phyloP scores from a whole-genome alignment of 2,113 vertebrate species.

The Rallus limicola region DNA sequence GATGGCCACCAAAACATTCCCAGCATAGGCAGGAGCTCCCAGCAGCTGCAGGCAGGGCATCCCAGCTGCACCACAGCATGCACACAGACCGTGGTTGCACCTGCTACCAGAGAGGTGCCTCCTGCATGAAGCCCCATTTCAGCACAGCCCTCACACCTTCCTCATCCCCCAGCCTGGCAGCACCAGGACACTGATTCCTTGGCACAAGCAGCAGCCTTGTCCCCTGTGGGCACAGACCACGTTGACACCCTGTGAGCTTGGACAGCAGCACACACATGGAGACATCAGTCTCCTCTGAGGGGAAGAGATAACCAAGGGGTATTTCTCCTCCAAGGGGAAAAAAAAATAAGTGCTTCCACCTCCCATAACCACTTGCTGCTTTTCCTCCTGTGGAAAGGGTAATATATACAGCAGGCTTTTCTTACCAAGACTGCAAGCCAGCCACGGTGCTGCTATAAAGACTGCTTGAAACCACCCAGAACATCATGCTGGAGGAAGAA shows the following conservation, averaged over 20 bases:
- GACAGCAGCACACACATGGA: fast-evolving
- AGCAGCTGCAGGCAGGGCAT: neutral
- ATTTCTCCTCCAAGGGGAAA: neutral
- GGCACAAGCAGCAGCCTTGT: neutral
- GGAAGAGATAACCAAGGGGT: neutral
- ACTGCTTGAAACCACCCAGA: neutral
- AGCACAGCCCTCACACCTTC: neutral
- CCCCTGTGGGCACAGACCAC: neutral
- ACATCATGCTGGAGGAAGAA: neutral
- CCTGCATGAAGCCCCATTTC: neutral
- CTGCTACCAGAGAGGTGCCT: neutral
- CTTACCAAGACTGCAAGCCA: neutral
- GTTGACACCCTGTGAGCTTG: fast-evolving
- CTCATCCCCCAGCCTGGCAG: neutral
- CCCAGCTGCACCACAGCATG: too few species aligned
- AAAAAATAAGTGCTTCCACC: fast-evolving
- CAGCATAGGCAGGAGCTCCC: neutral
- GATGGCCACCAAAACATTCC: neutral
- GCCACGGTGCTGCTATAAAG: neutral
- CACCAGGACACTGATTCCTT: neutral
- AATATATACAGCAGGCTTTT: neutral
- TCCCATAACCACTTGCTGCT: neutral
- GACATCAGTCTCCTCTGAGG: neutral
- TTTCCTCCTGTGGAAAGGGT: neutral
- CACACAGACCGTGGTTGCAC: fast-evolving